Percentiles rank a stretch among this genome's conserved stretches.
Conservation (phyloP, 2,888 invertebrate species). For the Gnatocerus cornutus region DNA sequence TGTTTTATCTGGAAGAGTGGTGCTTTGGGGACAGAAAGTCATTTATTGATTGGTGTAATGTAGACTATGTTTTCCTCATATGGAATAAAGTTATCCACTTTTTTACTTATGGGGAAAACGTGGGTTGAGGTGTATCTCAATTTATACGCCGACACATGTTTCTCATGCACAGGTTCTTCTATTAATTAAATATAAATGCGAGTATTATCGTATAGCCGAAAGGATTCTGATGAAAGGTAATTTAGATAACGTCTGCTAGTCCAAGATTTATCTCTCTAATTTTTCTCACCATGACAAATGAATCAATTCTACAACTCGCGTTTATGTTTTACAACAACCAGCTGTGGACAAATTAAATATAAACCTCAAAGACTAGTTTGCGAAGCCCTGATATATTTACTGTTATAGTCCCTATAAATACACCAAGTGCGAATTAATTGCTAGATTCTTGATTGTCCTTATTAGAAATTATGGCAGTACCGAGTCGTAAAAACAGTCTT, state of each 20-base stretch:
- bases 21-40: slow-evolving; percentile 16
- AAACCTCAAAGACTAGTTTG: neutral
- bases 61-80: slow-evolving; percentile 30
- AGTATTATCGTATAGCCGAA: slow-evolving; percentile 15
- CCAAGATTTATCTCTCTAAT: slow-evolving; percentile 17
- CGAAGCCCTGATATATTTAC: neutral
- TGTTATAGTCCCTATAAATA: slow-evolving; percentile 19
- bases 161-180: slow-evolving; percentile 10
- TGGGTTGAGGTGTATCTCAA: slow-evolving; percentile 28
- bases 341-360: neutral
- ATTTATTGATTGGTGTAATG: slow-evolving; percentile 30
- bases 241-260: slow-evolving; percentile 27
- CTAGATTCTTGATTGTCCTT: slow-evolving; percentile 31
- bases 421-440: slow-evolving; percentile 43
- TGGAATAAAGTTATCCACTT: slow-evolving; percentile 22
- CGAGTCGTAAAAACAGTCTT: slow-evolving; percentile 25
- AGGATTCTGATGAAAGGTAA: neutral
- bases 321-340: neutral
- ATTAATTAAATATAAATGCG: slow-evolving; percentile 33
- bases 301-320: neutral
- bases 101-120: neutral
- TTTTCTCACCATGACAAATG: slow-evolving; percentile 8
- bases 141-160: slow-evolving; percentile 25
- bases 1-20: slow-evolving; percentile 24
- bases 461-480: slow-evolving; percentile 39